Base-by-base conservation (phyloP, 2,888 invertebrate genomes). In the Hirudinaria manillensis region DNA sequence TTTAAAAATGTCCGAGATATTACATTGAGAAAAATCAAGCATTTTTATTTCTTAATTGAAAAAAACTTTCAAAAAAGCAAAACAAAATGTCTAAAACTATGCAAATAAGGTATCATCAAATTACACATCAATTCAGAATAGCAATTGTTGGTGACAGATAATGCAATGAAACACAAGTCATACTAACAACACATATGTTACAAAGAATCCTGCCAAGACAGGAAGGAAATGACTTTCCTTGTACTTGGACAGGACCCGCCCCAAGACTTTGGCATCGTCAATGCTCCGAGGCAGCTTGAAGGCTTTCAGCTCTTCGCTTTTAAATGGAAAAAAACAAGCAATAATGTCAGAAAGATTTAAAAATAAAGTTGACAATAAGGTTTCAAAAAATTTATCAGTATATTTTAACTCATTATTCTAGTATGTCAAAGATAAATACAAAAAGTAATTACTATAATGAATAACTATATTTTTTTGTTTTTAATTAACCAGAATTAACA, bases 241-340 rank as follows among this genome's bases (percentile, higher is more conserved):
- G 86, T 99, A 99, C 80, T 90, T 89, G 84, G 92, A 92, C 81
- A 99, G 87, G 67, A 99, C 91, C 84, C 90, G 89, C 78, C 97
- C 98, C 79, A 99, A 87, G 82, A 92, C 89, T 87, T 98, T 97
- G 45, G 97, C 97, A 87, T 97, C 96, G 83, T 97, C 94, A 81
- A 98, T 91, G 85, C 94, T 91, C 87, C 91, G 89, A 74, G 99
- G 99, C 79, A 98, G 86, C 87, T 92, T 94, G 79, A 99, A 88
- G 86, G 92, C 89, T 82, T 90, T 88, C 82, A 89, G 90, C 86
- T 98, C 98, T 81, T 91, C 89, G 78, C 95, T 95, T 87, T 13
- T n/a, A 65, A 76, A 61, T 3, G 7, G 13, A n/a, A 27, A n/a
- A 13, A 2, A 29, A 16, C 21, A 16, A 1, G 45, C 45, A 45